Conservation (phyloP, 2,113 vertebrate species). For the Osmerus mordax region DNA sequence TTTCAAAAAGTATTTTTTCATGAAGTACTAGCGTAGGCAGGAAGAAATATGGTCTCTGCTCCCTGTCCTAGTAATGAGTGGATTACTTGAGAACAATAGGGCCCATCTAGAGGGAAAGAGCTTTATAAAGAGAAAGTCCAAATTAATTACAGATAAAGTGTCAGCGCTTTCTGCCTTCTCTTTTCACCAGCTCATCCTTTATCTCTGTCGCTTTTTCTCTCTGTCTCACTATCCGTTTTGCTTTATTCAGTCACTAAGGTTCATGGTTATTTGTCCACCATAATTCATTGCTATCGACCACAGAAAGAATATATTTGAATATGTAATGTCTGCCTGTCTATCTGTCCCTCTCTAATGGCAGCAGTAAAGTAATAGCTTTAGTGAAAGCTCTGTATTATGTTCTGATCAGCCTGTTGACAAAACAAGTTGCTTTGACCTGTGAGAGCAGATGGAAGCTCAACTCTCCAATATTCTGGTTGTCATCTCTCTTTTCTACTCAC, state of each 20-base stretch:
- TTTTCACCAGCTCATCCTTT: constrained; percentile 51
- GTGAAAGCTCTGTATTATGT: no score
- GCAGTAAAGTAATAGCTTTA: no score
- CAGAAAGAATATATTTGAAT: constrained; percentile 9
- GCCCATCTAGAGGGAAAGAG: constrained; percentile 45
- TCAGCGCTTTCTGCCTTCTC: constrained; percentile 31
- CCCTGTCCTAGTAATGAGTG: constrained; percentile 25
- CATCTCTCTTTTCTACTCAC: no score
- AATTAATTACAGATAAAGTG: constrained; percentile 59
- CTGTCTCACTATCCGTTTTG: neutral
- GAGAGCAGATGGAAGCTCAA: no score
- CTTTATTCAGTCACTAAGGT: neutral
- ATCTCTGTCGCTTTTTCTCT: constrained; percentile 30
- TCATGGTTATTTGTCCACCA: neutral
- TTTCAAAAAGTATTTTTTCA: no score
- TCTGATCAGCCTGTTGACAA: no score
- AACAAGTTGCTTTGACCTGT: no score
- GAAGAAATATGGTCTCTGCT: constrained; percentile 42
- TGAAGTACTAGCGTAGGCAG: constrained; percentile 23
- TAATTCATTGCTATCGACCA: no score
- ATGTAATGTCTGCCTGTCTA: neutral
- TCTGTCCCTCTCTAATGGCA: neutral
- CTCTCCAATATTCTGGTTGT: no score
- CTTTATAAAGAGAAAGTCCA: constrained; percentile 19
- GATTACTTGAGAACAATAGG: constrained; percentile 66